Conservation (phyloP, 1,140 invertebrate species). For the Bombus balteatus region DNA sequence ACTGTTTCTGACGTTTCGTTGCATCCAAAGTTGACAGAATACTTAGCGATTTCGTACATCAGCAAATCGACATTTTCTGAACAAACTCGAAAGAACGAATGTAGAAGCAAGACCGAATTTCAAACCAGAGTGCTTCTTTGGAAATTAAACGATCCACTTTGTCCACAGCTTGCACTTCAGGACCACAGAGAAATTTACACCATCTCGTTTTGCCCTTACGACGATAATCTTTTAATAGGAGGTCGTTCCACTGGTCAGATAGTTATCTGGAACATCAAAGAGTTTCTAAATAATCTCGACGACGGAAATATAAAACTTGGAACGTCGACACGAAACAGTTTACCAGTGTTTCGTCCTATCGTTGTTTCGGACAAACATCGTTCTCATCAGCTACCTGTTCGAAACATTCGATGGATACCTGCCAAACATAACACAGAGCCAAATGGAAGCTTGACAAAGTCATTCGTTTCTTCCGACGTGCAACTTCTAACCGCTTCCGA, state of each 20-base stretch:
- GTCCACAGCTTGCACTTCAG: constrained; percentile 86
- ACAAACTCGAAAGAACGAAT: background rate
- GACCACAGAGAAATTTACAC: constrained; percentile 84
- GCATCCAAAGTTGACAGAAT: constrained; percentile 85
- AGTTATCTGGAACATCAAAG: constrained; percentile 86
- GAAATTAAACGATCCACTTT: constrained; percentile 86
- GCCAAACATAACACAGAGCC: constrained; percentile 83
- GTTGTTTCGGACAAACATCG: constrained; percentile 83
- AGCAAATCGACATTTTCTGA: constrained; percentile 45
- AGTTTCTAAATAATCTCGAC: background rate
- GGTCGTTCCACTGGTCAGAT: constrained; percentile 88
- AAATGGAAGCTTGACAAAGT: constrained; percentile 82
- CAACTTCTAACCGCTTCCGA: constrained; percentile 86
- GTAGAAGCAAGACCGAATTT: constrained; percentile 1
- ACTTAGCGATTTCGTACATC: constrained; percentile 86
- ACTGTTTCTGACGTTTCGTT: constrained; percentile 85
- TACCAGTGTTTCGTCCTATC: constrained; percentile 83
- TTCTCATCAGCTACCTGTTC: constrained; percentile 85
- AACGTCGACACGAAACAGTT: background rate
- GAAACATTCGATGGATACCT: constrained; percentile 86
- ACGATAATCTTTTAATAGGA: constrained; percentile 86
- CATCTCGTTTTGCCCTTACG: constrained; percentile 87
- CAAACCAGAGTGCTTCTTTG: constrained; percentile 84
- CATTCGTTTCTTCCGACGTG: constrained; percentile 59
- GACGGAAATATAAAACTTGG: background rate